Base-by-base conservation (phyloP, 2,113 vertebrate species). In the Cebus imitator region DNA sequence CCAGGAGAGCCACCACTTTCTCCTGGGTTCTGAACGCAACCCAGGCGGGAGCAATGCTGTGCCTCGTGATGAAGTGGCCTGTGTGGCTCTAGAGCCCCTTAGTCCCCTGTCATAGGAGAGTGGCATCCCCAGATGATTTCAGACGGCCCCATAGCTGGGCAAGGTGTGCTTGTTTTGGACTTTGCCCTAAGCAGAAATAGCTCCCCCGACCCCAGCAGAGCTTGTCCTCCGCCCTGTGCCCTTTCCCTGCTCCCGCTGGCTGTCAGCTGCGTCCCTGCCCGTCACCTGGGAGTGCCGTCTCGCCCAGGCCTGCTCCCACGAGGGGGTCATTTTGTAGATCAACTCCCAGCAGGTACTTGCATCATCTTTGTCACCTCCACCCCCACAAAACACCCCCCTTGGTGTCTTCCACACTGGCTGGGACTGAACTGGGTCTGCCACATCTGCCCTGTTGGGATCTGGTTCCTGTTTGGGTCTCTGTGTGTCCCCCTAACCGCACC, bases 141-240 rank as follows among this genome's bases (percentile, higher is more conserved):
- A 10, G 12, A 64, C 6, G 30, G 45, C 9, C 50, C 55, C 8
- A 0, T n/a, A 13, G 18, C 52, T 70, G 80, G 55, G 37, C 1
- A 37, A 30, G 57, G 14, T 55, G 8, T 2, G 1, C 8, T 10
- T 75, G 40, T 82, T 73, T 58, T 14, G 40, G 45, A 30, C 16
- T 50, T 13, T 35, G 4, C 25, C 16, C 6, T 79, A 30, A 68
- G 8, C 23, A 72, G 66, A 45, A 43, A n/a, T 5, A 25, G 11
- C 10, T 8, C n/a, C n/a, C 18, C 30, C 30, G 0, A 16, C 0
- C 25, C 35, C 23, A 16, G 40, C 2, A 21, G 85, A n/a, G 8
- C 17, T 37, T 32, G 66, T 37, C 55, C 40, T 85, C 61, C 48
- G 35, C 40, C 18, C 27, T 68, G 61, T 80, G 14, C 30, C 6